Conservation (phyloP, 30 jellyfish, hydroid and myxozoan species). For the Mastigias papua region DNA sequence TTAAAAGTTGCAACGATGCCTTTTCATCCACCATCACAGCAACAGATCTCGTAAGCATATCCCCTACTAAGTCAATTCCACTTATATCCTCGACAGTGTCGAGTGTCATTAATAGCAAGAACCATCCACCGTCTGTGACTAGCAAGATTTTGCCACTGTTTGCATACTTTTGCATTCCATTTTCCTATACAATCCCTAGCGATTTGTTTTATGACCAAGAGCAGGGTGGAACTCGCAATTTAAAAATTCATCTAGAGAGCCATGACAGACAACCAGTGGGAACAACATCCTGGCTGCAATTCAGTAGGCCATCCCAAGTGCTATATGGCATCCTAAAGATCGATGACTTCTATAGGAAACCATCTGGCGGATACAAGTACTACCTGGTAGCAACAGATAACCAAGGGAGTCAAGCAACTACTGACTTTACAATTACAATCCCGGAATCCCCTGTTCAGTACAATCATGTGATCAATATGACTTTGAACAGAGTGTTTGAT, state of each 20-base stretch:
- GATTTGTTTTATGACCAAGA: constrained; percentile 64
- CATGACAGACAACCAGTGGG: constrained; percentile 38
- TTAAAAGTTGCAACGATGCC: constrained; percentile 2
- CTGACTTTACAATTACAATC: constrained; percentile 63
- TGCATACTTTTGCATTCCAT: constrained; percentile 76
- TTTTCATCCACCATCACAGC: background rate
- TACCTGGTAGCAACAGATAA: constrained; percentile 83
- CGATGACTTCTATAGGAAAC: constrained; percentile 55
- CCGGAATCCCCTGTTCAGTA: constrained; percentile 67
- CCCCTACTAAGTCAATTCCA: constrained; percentile 18
- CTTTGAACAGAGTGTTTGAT: constrained; percentile 77
- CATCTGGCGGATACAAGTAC: constrained; percentile 58
- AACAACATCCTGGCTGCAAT: constrained; percentile 85
- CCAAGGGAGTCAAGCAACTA: constrained; percentile 67
- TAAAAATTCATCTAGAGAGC: constrained; percentile 53
- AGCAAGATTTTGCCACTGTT: constrained; percentile 74
- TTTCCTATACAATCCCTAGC: constrained; percentile 62
- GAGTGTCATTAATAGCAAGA: background rate
- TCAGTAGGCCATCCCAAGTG: constrained; percentile 84
- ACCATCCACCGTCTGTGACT: constrained; percentile 73
- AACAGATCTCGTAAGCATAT: background rate
- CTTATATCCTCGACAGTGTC: background rate
- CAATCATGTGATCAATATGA: constrained; percentile 53
- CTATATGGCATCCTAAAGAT: constrained; percentile 81
- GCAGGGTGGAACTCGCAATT: constrained; percentile 82